These are phyloP conservation scores for Thecocarcelia acutangulata DNA, from an alignment of 2,888 invertebrate species.

Conservation along the genomic window DNA sequence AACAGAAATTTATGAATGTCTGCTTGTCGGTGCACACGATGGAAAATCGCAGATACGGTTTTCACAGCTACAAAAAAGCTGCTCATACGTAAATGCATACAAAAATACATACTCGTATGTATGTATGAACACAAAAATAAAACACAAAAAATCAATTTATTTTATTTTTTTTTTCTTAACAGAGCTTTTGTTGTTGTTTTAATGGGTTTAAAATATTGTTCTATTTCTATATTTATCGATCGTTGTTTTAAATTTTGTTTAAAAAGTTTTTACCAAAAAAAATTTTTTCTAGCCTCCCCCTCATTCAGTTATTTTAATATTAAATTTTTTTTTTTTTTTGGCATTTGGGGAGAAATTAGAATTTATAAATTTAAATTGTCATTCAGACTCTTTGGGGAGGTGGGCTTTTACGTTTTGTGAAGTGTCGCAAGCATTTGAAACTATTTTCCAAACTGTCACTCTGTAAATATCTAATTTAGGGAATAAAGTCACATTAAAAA, in stretches of 20 bases:
- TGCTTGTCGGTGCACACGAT: conserved; percentile 4
- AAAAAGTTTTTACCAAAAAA: background rate
- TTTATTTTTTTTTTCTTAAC: conserved; percentile 10
- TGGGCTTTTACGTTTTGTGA: no score
- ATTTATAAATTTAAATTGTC: no score
- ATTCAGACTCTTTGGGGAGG: no score
- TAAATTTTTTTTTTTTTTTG: background rate
- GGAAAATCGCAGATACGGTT: conserved; percentile 7
- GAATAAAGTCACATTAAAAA: no score
- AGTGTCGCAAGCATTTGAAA: no score
- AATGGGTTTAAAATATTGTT: conserved; percentile 27
- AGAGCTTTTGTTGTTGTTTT: conserved; percentile 33
- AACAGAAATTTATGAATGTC: conserved; percentile 12
- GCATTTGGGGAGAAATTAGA: background rate
- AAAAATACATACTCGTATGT: no score
- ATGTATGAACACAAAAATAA: background rate
- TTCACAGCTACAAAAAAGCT: conserved; percentile 2
- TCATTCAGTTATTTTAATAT: no score
- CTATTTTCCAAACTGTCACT: no score
- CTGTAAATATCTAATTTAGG: no score
- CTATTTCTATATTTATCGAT: conserved; percentile 11
- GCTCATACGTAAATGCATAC: background rate
- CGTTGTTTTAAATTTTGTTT: conserved; percentile 4
- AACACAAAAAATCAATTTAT: conserved; percentile 45
- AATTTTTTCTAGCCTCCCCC: conserved; percentile 11